Evolutionary conservation across 2,888 invertebrate species (phyloP), one percentile per base, ranked within the genome.

Genomic region (Tricholauxania praeusta): DNA sequence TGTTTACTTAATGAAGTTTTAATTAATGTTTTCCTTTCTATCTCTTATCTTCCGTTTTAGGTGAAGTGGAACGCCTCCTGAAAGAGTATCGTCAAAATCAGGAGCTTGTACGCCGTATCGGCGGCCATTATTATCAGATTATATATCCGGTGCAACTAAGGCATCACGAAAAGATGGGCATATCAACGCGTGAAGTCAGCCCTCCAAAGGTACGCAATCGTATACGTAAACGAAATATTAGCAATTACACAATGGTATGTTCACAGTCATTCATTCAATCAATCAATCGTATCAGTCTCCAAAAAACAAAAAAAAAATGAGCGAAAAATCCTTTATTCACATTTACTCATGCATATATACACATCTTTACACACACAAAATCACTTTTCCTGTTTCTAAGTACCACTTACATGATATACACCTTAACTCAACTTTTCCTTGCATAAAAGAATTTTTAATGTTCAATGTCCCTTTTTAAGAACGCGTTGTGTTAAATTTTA

Each of bases 101-200:
- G 88, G 95, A 96, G 89, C 89, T 97, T 90, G 94, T 97, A 81
- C 92, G 93, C 81, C 95, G 95, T 89, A 96, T 96, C 89, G 96
- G 96, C 81, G 93, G 94, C 78, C 94, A 96, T 88, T 96, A 93
- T 89, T 96, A 96, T 89, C 96, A 96, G 89, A 96, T 96, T 89
- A 96, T 96, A 84, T 96, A 96, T 89, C 96, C 96, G 79, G 96
- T 96, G 81, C 96, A 96, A 90, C 90, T 96, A 88, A 92, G 96
- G 77, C 96, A 96, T 89, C 96, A 96, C 92, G 95, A 96, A 90
- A 96, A 96, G 90, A 94, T 96, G 94, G 96, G 96, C 89, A 96
- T 96, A 88, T 96, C 96, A 82, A 96, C 96, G 81, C 91, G 96
- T 88, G 96, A 96, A 90, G 93, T 94, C 89, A 93, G 93, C 90